Evolutionary conservation across 2,888 invertebrate species (phyloP), one percentile per base, ranked within the genome.

Genomic region (Ichneumoninae sp.): DNA sequence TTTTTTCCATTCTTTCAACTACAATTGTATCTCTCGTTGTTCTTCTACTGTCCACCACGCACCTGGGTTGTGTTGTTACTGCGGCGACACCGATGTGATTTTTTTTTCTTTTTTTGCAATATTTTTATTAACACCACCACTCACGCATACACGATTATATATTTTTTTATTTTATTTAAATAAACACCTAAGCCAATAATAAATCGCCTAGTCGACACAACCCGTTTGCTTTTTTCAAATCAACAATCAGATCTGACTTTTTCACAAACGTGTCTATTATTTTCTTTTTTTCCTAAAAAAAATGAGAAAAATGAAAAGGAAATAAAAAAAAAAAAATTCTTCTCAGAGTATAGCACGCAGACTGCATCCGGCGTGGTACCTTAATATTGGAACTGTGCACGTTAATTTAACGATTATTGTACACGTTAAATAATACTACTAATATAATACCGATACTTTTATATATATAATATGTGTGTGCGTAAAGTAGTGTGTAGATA

Each of bases 291-390:
- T 40, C 8, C 54, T 1, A 47, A 50, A 13, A 22, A 44, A 79
- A 30, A 44, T 19, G 30, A 33, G 50, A 68, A 60, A 50, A 73
- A 7, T 44, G 73, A 54, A 70, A 65, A 44, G 36, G 63, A 47
- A 40, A 30, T 10, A 6, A 7, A 26, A 33, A 6, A 3, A 52
- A 65, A 16, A 19, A 26, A 66, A 81, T 44, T 68, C 57, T 80
- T 83, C 73, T 81, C 68, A 47, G 79, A 78, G 73, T 83, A 69
- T 74, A 81, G 87, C 87, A 87, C 87, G 87, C 87, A 83, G 82
- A 85, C 71, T 86, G 87, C 87, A 87, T 86, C 86, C 82, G 86
- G 86, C 87, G 86, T 86, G 87, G 63, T 86, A 83, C 57, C 66
- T 80, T 74, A 50, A 78, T 73, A 84, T 81, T 84, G 69, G 81